Conservation (phyloP, 2,888 invertebrate species). For the Psylliodes chrysocephalus region DNA sequence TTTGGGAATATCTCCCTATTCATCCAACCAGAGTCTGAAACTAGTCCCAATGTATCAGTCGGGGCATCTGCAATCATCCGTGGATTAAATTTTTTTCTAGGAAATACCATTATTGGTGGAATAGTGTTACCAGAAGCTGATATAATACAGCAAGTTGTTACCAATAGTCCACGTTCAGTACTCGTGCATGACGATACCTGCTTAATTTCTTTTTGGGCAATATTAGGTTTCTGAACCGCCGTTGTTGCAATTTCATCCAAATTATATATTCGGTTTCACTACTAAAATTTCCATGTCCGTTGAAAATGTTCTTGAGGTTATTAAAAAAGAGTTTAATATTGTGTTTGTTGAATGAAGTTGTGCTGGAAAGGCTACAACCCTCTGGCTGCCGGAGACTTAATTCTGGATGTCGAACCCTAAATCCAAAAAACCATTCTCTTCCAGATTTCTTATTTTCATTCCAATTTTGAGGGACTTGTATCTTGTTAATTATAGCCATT, state of each 20-base stretch:
- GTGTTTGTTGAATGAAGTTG: not conserved
- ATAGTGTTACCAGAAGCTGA: not conserved
- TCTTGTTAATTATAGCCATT: not conserved
- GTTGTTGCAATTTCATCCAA: not conserved
- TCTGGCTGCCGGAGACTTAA: not conserved
- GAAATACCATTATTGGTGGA: conserved; percentile 1
- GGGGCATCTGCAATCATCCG: conserved; percentile 28
- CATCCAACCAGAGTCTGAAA: conserved; percentile 26
- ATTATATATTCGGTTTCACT: not conserved
- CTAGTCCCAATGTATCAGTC: conserved; percentile 48
- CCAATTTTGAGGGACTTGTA: not conserved
- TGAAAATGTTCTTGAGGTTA: not conserved
- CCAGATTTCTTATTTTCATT: not conserved
- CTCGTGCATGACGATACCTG: conserved; percentile 3
- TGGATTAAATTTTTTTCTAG: conserved; percentile 1
- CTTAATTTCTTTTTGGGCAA: not conserved
- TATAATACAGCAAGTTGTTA: conserved; percentile 9
- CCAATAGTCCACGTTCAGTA: conserved; percentile 9
- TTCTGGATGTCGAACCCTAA: not conserved
- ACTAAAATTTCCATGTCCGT: not conserved
- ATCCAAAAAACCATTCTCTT: not conserved
- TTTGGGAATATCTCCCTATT: conserved; percentile 21
- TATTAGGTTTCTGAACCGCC: not conserved
- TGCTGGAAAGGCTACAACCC: not conserved
- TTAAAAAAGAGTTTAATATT: not conserved